Conservation (phyloP, 64 coral and sea anemone species). For the Porites australiensis region DNA sequence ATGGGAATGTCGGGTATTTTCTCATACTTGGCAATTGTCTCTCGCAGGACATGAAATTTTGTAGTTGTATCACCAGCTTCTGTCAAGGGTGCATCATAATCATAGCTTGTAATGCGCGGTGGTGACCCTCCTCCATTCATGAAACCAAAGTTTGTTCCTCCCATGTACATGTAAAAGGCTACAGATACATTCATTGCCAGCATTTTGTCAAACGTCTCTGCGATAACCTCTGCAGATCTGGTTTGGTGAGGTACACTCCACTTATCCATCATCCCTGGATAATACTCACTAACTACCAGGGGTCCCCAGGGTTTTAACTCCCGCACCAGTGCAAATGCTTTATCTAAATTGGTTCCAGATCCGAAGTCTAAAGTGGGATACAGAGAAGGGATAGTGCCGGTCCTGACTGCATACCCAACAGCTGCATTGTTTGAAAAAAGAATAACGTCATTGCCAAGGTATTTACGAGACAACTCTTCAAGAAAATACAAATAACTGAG, state of each 20-base stretch:
- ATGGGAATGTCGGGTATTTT: not conserved
- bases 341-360: conserved; percentile 35
- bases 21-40: conserved; percentile 73
- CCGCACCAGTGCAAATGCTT: conserved; percentile 71
- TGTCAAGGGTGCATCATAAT: not conserved
- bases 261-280: conserved; percentile 80
- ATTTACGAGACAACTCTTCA: conserved; percentile 61
- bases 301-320: conserved; percentile 79
- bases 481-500: conserved; percentile 66
- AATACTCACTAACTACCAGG: conserved; percentile 84
- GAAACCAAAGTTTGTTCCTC: conserved; percentile 91
- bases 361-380: conserved; percentile 82
- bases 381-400: conserved; percentile 76
- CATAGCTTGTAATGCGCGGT: conserved; percentile 76
- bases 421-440: conserved; percentile 77
- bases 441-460: conserved; percentile 74
- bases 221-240: conserved; percentile 41
- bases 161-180: conserved; percentile 94
- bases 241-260: conserved; percentile 81
- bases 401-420: conserved; percentile 11
- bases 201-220: conserved; percentile 2
- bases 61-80: conserved; percentile 83
- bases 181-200: no score
- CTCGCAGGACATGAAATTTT: conserved; percentile 74
- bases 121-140: conserved; percentile 82